Base-by-base conservation (phyloP, 2,888 invertebrate genomes). In the Patella ulyssiponensis region DNA sequence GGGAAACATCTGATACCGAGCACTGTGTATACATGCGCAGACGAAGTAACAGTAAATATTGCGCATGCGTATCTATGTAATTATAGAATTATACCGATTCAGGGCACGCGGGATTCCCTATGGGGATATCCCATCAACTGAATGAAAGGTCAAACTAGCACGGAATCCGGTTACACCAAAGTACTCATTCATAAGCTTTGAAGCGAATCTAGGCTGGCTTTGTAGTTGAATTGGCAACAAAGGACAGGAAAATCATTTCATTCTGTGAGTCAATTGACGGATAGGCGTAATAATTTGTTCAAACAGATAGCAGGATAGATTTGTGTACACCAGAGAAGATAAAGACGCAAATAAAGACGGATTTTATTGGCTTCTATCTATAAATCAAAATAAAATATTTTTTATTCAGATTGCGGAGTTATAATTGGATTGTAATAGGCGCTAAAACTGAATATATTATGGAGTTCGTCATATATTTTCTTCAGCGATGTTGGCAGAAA, bases 1-100 rank as follows among this genome's bases (percentile, higher is more conserved):
- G 86, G 88, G 84, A 86, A 84, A 86, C 88, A 87, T 88, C 86
- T 88, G 87, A 88, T 86, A 81, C 70, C 79, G 69, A 75, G 71
- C 78, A 76, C 71, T 74, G 20, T 52, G 76, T 85, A 82, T 87
- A 86, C 88, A 88, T 88, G 88, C 86, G 87, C 83, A 81, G 75
- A 81, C 72, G 79, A 78, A 75, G 79, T 79, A 80, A 81, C 78
- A 74, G 73, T 79, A 81, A 79, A 83, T 79, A 44, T 82, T 79
- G 81, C 87, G 87, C 87, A 87, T 87, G 87, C 87, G 83, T 84
- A 83, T 74, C 77, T 44, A 27, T 69, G 53, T 73, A 76, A 70
- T 75, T 69, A 73, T 77, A 81, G 74, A 53, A 58, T 69, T 82
- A 86, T 84, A 80, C 89, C 71, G 77, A 81, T 75, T 84, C 75